phyloP scores from a whole-genome alignment of 2,797 vertebrate genomes.

The Saxicola maurus region DNA sequence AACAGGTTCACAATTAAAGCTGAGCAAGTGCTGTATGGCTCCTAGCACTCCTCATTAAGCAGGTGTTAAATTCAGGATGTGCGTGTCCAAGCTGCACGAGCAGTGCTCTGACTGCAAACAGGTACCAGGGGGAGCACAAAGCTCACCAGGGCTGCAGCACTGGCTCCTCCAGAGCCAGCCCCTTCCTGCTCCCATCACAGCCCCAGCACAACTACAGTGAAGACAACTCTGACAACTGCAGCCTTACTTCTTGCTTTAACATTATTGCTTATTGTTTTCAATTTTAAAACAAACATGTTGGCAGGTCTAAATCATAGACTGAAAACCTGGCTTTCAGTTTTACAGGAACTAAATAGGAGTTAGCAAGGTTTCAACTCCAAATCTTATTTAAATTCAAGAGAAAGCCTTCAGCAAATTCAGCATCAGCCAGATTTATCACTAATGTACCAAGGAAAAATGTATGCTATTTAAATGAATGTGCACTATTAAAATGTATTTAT shows the following conservation, averaged over 20 bases:
- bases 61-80: neutral
- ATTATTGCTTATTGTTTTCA: neutral
- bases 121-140: neutral
- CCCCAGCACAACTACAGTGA: fast-evolving
- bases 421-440: neutral
- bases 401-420: neutral
- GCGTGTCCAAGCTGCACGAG: neutral
- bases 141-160: neutral
- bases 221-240: fast-evolving
- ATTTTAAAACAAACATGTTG: neutral
- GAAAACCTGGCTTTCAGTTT: neutral
- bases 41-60: neutral
- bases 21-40: neutral
- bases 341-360: neutral
- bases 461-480: neutral
- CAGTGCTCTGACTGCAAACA: neutral
- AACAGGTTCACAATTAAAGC: neutral
- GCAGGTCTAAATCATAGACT: neutral
- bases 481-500: neutral
- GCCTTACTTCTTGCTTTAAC: neutral
- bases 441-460: neutral
- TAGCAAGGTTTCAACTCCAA: neutral
- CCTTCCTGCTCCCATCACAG: neutral
- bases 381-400: neutral
- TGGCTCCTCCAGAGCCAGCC: neutral